phyloP scores from a whole-genome alignment of 2,888 invertebrate genomes.

The Salticus scenicus region DNA sequence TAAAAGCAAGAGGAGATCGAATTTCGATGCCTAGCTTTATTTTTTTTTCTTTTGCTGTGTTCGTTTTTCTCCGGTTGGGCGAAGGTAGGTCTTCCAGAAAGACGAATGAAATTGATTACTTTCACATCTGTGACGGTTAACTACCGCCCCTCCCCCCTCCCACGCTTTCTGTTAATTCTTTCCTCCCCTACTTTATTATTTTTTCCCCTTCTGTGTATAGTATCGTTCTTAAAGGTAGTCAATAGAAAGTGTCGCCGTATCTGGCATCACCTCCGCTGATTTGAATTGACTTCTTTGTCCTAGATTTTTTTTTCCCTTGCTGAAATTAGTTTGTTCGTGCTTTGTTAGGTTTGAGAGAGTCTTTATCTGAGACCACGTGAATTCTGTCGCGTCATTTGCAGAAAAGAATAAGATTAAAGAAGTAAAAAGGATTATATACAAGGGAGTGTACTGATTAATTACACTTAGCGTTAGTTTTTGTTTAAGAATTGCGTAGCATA shows the following conservation, averaged over 20 bases:
- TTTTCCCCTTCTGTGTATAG: neutral
- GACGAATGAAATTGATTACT: conserved; percentile 67
- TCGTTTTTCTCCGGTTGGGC: conserved; percentile 37
- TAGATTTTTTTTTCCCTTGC: neutral
- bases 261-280: conserved; percentile 27
- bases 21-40: conserved; percentile 59
- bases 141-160: conserved; percentile 38
- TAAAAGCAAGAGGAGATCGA: conserved; percentile 69
- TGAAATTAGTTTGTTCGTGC: conserved; percentile 12
- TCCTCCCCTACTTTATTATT: conserved; percentile 15
- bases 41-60: conserved; percentile 18
- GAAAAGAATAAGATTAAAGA: conserved; percentile 12
- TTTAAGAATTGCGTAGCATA: neutral
- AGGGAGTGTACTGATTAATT: neutral
- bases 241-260: conserved; percentile 21
- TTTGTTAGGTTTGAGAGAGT: conserved; percentile 13
- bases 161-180: conserved; percentile 50
- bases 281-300: conserved; percentile 17
- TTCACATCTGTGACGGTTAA: conserved; percentile 67
- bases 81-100: conserved; percentile 63
- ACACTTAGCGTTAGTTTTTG: neutral
- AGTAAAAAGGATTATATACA: neutral
- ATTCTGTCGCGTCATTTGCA: conserved; percentile 17
- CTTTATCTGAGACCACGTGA: conserved; percentile 9
- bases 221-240: conserved; percentile 16